Conservation (phyloP, 1,140 invertebrate species). For the Hydropsyche tenuis region DNA sequence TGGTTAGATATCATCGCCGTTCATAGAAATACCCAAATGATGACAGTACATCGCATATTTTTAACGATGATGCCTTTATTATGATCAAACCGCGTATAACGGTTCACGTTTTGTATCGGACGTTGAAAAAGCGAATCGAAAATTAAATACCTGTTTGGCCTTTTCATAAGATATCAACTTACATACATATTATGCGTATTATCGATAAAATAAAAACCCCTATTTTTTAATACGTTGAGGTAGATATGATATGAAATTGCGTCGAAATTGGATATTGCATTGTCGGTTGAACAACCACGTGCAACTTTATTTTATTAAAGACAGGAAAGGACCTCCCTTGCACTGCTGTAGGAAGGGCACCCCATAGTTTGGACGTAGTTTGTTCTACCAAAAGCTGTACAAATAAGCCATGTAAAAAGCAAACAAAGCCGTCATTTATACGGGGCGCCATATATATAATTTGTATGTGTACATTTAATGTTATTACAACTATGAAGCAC, state of each 20-base stretch:
- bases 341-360: not conserved
- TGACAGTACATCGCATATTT: constrained; percentile 12
- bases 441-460: constrained; percentile 1
- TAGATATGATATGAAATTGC: too few species aligned
- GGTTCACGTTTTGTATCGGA: too few species aligned
- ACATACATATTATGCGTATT: too few species aligned
- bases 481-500: not conserved
- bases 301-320: constrained; percentile 1
- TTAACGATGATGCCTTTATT: constrained; percentile 19
- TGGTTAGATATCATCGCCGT: constrained; percentile 2
- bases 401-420: constrained; percentile 17
- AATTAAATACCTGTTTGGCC: too few species aligned
- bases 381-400: constrained; percentile 27
- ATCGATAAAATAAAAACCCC: too few species aligned
- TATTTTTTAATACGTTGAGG: too few species aligned
- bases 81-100: not conserved
- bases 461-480: not conserved
- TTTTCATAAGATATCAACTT: too few species aligned
- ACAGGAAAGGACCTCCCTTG: constrained; percentile 1
- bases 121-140: too few species aligned
- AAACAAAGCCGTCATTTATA: constrained; percentile 29
- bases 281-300: constrained; percentile 7
- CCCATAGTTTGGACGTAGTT: not conserved
- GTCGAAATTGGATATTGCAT: not conserved
- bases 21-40: constrained; percentile 10